Evolutionary conservation across 2,888 invertebrate genomes (phyloP), one percentile per base, ranked within the genome.

Genomic region (Boloria euphrosyne): DNA sequence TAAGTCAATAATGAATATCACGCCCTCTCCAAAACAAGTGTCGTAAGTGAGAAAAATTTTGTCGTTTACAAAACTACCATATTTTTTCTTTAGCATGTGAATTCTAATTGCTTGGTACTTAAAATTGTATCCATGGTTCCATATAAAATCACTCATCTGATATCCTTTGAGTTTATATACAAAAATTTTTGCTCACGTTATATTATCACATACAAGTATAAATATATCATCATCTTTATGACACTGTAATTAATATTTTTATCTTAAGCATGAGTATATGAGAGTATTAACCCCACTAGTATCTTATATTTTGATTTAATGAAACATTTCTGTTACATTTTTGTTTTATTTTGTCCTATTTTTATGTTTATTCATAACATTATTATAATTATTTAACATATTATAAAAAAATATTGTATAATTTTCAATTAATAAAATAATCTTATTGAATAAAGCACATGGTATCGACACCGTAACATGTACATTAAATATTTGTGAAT

Each of bases 101-200:
- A 65, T 69, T 71, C 64, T 68, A 60, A 65, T 67, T 68, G 71
- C 73, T 73, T 73, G 71, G 68, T 71, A 72, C 54, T 68, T 50
- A 57, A 46, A 53, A 57, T 66, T 50, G 60, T 55, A 54, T 63
- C 44, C 66, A 69, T 68, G 49, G 46, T 57, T 49, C 55, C 31
- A 61, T 60, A 67, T 38, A 43, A 57, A 61, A 57, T 66, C 66
- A 66, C 61, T 66, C 69, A 66, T 63, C 54, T 31, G 60, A 60
- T 49, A 64, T 13, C 44, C 52, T 52, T 59, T 58, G 69, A 64
- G 46, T 66, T 63, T 46, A 50, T 51, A 14, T 49, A 60, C 38
- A 61, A 59, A 49, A 59, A 61, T 68, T 69, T 67, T 65, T 65
- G 54, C 43, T 63, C 70, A 68, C 63, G 60, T 71, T 62, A 57